phyloP scores from a whole-genome alignment of 2,797 vertebrate species.

The Hypotaenidia philippensis region DNA sequence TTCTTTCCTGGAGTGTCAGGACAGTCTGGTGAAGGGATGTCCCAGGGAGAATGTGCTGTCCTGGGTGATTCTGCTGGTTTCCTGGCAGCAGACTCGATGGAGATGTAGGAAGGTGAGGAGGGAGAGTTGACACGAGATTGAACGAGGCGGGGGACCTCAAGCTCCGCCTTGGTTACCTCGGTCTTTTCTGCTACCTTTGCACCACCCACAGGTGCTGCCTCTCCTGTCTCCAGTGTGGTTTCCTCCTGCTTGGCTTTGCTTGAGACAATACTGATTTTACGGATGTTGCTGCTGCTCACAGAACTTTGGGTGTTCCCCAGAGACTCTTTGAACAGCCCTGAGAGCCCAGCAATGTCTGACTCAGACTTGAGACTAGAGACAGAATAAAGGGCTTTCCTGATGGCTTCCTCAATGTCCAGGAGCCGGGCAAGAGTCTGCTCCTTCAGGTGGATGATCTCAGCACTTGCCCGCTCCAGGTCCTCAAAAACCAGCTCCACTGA shows the following conservation, averaged over 20 bases:
- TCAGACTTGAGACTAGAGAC: constrained; percentile 93
- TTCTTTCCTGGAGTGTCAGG: background rate
- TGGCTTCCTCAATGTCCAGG: constrained; percentile 91
- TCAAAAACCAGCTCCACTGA: constrained; percentile 90
- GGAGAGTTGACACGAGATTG: constrained; percentile 80
- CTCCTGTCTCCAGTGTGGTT: constrained; percentile 23
- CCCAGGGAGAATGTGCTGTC: background rate
- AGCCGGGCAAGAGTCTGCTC: constrained; percentile 93
- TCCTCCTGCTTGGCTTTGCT: constrained; percentile 80
- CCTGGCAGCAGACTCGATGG: constrained; percentile 89
- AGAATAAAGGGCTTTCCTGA: constrained; percentile 93
- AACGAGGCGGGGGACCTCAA: constrained; percentile 27
- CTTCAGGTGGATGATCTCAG: constrained; percentile 91
- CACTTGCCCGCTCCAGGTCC: constrained; percentile 91
- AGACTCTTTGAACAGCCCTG: constrained; percentile 90
- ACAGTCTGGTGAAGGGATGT: background rate
- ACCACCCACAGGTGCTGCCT: background rate
- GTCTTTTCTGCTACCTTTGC: constrained; percentile 15
- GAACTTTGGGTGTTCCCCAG: constrained; percentile 77
- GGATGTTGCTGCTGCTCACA: constrained; percentile 77
- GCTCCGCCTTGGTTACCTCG: constrained; percentile 14
- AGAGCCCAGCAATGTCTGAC: constrained; percentile 86
- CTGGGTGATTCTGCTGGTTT: constrained; percentile 76
- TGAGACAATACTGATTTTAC: constrained; percentile 85
- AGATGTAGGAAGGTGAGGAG: constrained; percentile 90